phyloP scores from a whole-genome alignment of 2,888 invertebrate genomes.

The Keiferia lycopersicella region DNA sequence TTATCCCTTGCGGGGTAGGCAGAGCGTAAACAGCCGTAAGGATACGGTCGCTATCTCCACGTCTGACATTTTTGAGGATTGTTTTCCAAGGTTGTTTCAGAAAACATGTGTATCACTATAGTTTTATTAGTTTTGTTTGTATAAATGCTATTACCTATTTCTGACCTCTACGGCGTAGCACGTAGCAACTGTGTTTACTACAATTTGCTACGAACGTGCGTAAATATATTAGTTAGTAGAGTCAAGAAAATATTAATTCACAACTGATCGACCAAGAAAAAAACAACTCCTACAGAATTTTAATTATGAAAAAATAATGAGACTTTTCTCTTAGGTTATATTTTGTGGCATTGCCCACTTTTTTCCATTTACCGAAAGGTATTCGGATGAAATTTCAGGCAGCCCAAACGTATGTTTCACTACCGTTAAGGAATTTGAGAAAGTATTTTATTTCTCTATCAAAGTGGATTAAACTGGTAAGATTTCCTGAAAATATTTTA shows the following conservation, averaged over 20 bases:
- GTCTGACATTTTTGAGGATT: too few relatives aligned
- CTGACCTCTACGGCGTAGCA: not conserved
- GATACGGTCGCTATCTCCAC: too few relatives aligned
- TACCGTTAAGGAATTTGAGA: conserved; percentile 13
- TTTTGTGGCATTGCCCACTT: not conserved
- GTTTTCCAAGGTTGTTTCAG: too few relatives aligned
- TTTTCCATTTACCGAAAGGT: not conserved
- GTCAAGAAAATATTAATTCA: not conserved
- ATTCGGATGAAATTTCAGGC: not conserved
- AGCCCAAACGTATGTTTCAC: not conserved
- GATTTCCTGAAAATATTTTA: too few relatives aligned
- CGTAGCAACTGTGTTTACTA: not conserved
- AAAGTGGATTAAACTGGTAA: not conserved
- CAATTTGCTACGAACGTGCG: not conserved
- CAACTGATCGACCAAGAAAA: too few relatives aligned
- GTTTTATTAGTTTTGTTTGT: not conserved
- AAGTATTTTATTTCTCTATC: conserved; percentile 1
- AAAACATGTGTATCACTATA: too few relatives aligned
- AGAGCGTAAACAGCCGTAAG: too few relatives aligned
- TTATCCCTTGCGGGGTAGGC: too few relatives aligned
- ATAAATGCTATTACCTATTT: not conserved
- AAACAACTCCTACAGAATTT: too few relatives aligned
- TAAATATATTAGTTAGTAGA: too few relatives aligned
- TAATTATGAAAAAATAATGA: too few relatives aligned
- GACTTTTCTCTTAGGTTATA: not conserved